Conservation (phyloP, 1,140 invertebrate species). For the Paraescarpia echinospica region DNA sequence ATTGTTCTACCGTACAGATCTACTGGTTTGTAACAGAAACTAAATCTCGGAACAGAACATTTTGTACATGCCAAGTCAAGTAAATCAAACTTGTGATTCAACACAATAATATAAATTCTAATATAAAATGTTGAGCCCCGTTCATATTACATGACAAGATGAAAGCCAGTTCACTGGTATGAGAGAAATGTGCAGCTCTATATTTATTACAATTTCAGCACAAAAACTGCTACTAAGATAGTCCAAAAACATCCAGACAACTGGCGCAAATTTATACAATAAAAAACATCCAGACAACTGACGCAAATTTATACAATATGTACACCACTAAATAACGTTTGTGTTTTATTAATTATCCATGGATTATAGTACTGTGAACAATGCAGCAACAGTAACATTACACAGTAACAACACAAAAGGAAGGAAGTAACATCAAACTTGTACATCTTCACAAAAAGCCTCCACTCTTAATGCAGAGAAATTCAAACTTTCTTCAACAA, state of each 20-base stretch:
- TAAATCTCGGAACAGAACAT: background rate
- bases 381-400: background rate
- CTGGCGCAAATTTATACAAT: background rate
- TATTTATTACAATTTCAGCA: background rate
- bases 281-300: conserved; percentile 3
- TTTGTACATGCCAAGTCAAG: background rate
- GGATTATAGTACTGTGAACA: background rate
- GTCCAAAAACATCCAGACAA: background rate
- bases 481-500: background rate
- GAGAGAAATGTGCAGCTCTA: background rate
- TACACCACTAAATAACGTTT: background rate
- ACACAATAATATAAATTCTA: background rate
- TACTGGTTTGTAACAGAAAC: background rate
- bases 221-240: background rate
- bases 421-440: background rate
- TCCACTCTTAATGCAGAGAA: background rate
- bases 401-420: background rate
- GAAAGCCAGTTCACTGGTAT: background rate
- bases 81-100: background rate
- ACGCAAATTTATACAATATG: background rate
- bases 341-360: background rate
- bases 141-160: background rate
- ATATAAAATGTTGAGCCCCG: background rate
- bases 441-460: background rate
- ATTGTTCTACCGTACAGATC: background rate